These are phyloP conservation scores for Ochlodes sylvanus DNA, from an alignment of 2,888 invertebrate species.

Conservation along the genomic window DNA sequence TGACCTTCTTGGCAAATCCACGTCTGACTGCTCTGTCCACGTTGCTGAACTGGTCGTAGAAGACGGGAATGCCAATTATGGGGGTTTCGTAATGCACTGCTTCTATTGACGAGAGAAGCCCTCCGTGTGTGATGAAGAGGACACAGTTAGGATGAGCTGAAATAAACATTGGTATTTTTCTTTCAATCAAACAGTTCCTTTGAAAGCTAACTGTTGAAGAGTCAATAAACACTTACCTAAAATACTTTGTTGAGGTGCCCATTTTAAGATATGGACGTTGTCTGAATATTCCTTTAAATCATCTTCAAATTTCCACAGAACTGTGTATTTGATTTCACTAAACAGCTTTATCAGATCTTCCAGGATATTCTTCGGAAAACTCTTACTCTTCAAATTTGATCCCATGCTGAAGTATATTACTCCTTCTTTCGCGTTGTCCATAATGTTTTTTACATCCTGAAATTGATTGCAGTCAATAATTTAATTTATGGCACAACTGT, in stretches of 20 bases:
- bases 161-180: not conserved
- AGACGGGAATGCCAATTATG: conserved; percentile 28
- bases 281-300: conserved; percentile 53
- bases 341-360: conserved; percentile 61
- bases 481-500: no score
- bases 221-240: conserved; percentile 47
- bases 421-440: conserved; percentile 67
- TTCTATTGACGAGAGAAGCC: conserved; percentile 15
- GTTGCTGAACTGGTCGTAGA: conserved; percentile 28
- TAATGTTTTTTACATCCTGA: conserved; percentile 65
- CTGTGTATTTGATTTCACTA: conserved; percentile 65
- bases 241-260: conserved; percentile 67
- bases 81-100: conserved; percentile 17
- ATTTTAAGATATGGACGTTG: conserved; percentile 68
- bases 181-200: no score
- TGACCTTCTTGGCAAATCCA: conserved; percentile 26
- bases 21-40: conserved; percentile 13
- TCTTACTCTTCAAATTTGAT: conserved; percentile 63
- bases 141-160: conserved; percentile 24
- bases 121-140: conserved; percentile 18
- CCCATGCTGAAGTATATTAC: conserved; percentile 79
- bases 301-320: conserved; percentile 77
- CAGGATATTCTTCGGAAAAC: conserved; percentile 57
- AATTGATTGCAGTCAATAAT: conserved; percentile 6
- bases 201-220: no score